Evolutionary conservation across 2,888 invertebrate genomes (phyloP).

Genomic region (Agrotis exclamationis): DNA sequence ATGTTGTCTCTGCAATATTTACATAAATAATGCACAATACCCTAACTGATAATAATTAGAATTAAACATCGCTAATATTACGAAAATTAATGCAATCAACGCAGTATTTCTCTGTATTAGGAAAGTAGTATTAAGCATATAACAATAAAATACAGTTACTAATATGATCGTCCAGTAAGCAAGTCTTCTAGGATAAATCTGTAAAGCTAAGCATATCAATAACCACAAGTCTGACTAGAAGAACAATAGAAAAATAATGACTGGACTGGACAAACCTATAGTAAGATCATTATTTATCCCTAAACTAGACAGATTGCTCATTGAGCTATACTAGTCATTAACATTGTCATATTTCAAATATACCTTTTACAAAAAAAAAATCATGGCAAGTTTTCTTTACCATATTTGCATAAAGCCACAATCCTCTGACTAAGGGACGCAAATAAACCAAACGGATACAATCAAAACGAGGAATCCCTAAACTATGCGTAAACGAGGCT

Average conservation of each 20-base stretch:
- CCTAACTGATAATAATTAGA: slow-evolving; percentile 18
- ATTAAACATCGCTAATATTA: slow-evolving; percentile 44
- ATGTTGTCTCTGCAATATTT: slow-evolving; percentile 57
- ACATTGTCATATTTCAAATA: slow-evolving; percentile 44
- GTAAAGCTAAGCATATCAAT: slow-evolving; percentile 41
- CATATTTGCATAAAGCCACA: slow-evolving; percentile 61
- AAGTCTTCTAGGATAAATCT: slow-evolving; percentile 51
- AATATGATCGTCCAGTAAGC: slow-evolving; percentile 31
- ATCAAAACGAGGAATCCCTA: slow-evolving; percentile 69
- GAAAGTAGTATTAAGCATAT: not conserved
- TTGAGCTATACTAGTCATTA: not conserved
- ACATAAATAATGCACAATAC: slow-evolving; percentile 43
- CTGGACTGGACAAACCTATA: slow-evolving; percentile 45
- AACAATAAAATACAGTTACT: slow-evolving; percentile 1
- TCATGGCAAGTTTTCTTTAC: slow-evolving; percentile 50
- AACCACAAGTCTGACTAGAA: slow-evolving; percentile 29
- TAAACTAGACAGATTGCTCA: slow-evolving; percentile 52
- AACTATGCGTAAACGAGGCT: slow-evolving; percentile 62
- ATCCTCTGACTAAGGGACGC: slow-evolving; percentile 50
- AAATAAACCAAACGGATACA: slow-evolving; percentile 60
- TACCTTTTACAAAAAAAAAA: slow-evolving; percentile 53
- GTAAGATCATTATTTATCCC: slow-evolving; percentile 66
- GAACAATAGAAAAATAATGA: slow-evolving; percentile 46
- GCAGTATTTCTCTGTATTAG: slow-evolving; percentile 66
- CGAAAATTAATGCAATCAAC: slow-evolving; percentile 54